phyloP scores from a whole-genome alignment of 2,113 vertebrate genomes.

The Brienomyrus brachyistius region DNA sequence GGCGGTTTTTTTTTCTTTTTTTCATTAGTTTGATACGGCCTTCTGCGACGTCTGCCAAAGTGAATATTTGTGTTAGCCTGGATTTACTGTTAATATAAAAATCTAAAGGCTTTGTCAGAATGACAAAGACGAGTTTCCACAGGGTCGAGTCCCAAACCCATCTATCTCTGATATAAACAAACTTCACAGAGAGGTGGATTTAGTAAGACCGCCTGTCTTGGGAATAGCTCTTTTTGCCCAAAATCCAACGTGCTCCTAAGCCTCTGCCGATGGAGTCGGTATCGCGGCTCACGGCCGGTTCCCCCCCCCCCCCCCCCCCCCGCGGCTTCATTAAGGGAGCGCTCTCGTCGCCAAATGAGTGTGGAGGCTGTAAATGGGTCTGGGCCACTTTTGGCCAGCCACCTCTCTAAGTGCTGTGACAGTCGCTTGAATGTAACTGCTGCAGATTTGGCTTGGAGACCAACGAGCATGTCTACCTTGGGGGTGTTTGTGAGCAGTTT shows the following conservation, averaged over 20 bases:
- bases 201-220: constrained; percentile 18
- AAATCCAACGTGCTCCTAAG: constrained; percentile 30
- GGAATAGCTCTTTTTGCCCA: constrained; percentile 29
- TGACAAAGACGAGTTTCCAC: constrained; percentile 13
- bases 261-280: constrained; percentile 29
- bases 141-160: constrained; percentile 6
- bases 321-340: background rate
- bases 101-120: constrained; percentile 17
- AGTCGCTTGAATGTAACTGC: background rate
- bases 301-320: constrained; percentile 24
- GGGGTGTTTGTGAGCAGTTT: constrained; percentile 14
- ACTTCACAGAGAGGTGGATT: constrained; percentile 16
- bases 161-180: constrained; percentile 20
- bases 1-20: constrained; percentile 30
- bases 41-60: constrained; percentile 21
- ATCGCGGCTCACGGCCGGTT: constrained; percentile 20
- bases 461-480: background rate
- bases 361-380: background rate
- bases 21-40: constrained; percentile 1
- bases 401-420: background rate
- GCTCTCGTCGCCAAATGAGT: background rate
- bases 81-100: constrained; percentile 27
- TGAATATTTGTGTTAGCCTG: constrained; percentile 40
- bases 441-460: background rate
- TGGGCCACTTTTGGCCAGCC: background rate